Evolutionary conservation across 2,113 vertebrate species (phyloP).

Genomic region (Colinus virginianus): DNA sequence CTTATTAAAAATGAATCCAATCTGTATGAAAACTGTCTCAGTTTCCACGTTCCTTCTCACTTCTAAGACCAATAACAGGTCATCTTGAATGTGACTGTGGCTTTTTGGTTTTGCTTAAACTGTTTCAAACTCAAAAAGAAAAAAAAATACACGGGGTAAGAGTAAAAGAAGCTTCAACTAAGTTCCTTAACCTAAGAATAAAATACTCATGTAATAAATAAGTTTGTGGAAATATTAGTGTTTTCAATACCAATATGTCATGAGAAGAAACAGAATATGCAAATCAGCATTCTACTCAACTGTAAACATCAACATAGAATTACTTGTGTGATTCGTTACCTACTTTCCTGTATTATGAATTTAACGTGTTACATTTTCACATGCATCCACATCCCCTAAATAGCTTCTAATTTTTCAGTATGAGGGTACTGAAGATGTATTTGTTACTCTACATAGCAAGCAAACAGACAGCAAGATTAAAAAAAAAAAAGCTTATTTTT

Average conservation of each 20-base stretch:
- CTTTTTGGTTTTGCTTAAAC: not conserved
- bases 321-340: not conserved
- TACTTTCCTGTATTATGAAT: not conserved
- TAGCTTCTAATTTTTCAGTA: not conserved
- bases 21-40: not conserved
- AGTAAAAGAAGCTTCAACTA: not conserved
- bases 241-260: not conserved
- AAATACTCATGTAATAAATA: not conserved
- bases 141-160: not conserved
- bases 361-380: not conserved
- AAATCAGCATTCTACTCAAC: not conserved
- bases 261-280: not conserved
- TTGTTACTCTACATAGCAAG: not conserved
- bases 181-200: not conserved
- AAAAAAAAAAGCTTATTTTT: not conserved
- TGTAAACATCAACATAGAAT: not conserved
- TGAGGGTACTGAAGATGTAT: not conserved
- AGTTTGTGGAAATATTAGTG: not conserved
- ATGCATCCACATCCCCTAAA: not conserved
- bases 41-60: conserved; percentile 1
- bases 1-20: not conserved
- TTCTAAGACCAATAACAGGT: not conserved
- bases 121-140: not conserved
- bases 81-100: not conserved
- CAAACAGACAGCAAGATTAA: not conserved